Evolutionary conservation across 2,888 invertebrate genomes (phyloP), one percentile per base, ranked within the genome.

Genomic region (Ypsolopha sequella): DNA sequence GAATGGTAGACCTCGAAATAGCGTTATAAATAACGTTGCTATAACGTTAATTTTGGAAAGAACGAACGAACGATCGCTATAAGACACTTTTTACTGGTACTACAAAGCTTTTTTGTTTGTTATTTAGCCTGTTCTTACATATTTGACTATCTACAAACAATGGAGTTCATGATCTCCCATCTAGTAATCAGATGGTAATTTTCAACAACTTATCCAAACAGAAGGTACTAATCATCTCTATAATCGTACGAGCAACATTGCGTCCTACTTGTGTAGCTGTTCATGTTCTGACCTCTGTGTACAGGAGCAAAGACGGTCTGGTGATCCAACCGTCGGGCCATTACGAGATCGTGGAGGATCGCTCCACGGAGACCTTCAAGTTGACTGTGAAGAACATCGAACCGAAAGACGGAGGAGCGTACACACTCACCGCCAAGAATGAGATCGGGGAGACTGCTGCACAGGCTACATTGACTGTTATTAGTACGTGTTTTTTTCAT

Each of bases 351-450:
- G 77, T 88, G 0, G 90, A 89, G 56, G 91, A 93, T 61, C 76
- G 78, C 11, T 86, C 85, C 6, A 88, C 88, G n/a, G 91, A 91
- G 62, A 88, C 87, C 6, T 92, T 91, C 72, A 91, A 91, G 62
- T 85, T 97, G 49, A 84, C 90, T 8, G 89, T 97, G 55, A 92
- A 91, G 62, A 89, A 91, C 35, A 89, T 93, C 0, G 86, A 89
- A 34, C 76, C 92, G 34, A 89, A 89, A 2, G 96, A 97, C 66
- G 92, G 89, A 11, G 96, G 95, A 0, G 88, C 88, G 1, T 97
- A 97, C 70, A 91, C 91, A 1, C 88, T 96, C 41, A 89, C 89
- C 0, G 96, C 95, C 7, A 90, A 88, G 52, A 96, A 96, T 68
- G 91, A 91, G 56, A 86, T 92, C 55, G 96, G 95, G 0, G 92